Evolutionary conservation across 2,797 vertebrate genomes (phyloP).

Genomic region (Sciurus vulgaris): DNA sequence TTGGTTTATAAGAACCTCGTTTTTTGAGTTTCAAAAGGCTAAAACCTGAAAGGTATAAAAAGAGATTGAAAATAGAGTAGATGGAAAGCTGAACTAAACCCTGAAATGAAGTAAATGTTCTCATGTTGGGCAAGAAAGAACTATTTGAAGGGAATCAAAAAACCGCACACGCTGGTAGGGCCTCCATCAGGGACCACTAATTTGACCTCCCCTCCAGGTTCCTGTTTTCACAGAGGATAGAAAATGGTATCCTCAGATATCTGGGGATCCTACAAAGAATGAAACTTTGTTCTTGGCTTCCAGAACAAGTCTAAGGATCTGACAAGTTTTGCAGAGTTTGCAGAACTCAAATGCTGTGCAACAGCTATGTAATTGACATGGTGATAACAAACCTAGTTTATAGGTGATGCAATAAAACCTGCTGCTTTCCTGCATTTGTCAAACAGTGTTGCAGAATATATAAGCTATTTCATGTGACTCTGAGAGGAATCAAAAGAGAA

Average conservation of each 20-base stretch:
- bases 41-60: conserved; percentile 53
- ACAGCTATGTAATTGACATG: background rate
- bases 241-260: conserved; percentile 6
- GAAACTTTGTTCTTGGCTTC: background rate
- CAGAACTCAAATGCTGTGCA: background rate
- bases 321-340: background rate
- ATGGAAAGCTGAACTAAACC: conserved; percentile 43
- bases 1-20: conserved; percentile 57
- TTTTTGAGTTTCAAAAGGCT: conserved; percentile 48
- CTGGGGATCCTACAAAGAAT: background rate
- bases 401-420: background rate
- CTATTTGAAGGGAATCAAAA: conserved; percentile 24
- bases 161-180: background rate
- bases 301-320: background rate
- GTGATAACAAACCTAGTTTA: background rate
- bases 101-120: background rate
- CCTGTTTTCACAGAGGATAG: background rate
- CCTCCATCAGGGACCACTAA: background rate
- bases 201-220: background rate
- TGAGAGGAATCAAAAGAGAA: background rate
- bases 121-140: conserved; percentile 26
- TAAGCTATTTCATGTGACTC: background rate
- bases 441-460: background rate
- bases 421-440: background rate
- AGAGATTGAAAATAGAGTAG: conserved; percentile 38